These are phyloP conservation scores for Hemicrepidius hirtus DNA, from an alignment of 2,888 invertebrate genomes.

Conservation along the genomic window DNA sequence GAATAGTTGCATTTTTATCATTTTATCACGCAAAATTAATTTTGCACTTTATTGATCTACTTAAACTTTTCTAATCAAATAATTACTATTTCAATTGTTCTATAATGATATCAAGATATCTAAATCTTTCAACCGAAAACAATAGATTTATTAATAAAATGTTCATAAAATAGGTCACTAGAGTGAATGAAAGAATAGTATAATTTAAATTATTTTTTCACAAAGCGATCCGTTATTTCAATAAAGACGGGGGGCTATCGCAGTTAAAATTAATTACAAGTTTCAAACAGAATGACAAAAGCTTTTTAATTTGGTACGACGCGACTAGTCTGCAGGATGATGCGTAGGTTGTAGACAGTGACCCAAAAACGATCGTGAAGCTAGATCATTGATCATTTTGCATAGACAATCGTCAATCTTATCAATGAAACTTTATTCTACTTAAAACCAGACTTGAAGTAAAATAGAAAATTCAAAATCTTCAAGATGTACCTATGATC, in stretches of 20 bases:
- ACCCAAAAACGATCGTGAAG: constrained; percentile 1
- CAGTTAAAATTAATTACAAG: constrained; percentile 17
- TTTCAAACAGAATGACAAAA: constrained; percentile 28
- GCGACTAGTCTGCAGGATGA: constrained; percentile 16
- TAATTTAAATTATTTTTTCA: constrained; percentile 20
- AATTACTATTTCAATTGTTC: constrained; percentile 2
- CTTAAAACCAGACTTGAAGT: no score
- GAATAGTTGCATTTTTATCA: neutral
- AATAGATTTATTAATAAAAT: constrained; percentile 5
- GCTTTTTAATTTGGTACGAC: constrained; percentile 23
- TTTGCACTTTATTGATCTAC: neutral
- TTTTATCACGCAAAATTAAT: neutral
- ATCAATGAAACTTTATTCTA: constrained; percentile 8
- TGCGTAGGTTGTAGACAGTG: constrained; percentile 25
- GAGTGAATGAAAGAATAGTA: constrained; percentile 8
- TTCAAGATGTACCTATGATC: no score
- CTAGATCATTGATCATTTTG: constrained; percentile 23
- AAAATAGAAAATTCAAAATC: no score
- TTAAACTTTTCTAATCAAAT: neutral
- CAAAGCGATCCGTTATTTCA: constrained; percentile 5
- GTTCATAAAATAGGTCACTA: constrained; percentile 11
- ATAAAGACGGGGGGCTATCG: constrained; percentile 5
- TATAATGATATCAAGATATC: constrained; percentile 3
- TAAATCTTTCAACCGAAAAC: constrained; percentile 16
- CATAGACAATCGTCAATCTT: constrained; percentile 2